Conservation (phyloP, 2,888 invertebrate genomes). For the Epirrhoe tristata region DNA sequence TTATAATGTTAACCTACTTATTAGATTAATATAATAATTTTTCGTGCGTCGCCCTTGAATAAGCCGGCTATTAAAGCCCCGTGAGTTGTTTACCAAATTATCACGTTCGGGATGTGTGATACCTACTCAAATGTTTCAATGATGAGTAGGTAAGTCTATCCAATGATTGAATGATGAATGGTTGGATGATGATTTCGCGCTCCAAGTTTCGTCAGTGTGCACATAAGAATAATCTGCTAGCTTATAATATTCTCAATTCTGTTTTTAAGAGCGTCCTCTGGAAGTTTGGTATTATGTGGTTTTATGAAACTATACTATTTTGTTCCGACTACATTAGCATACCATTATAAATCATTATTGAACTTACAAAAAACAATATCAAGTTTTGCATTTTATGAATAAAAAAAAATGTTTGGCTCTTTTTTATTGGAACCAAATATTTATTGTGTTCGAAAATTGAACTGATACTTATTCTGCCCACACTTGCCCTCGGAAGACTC, state of each 20-base stretch:
- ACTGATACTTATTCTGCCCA: conserved; percentile 6
- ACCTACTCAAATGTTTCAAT: conserved; percentile 14
- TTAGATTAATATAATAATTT: neutral
- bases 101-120: conserved; percentile 24
- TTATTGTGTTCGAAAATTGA: neutral
- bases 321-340: no score
- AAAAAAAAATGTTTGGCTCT: no score
- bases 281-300: no score
- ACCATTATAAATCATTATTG: no score
- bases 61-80: conserved; percentile 7
- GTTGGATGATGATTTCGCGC: neutral
- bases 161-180: conserved; percentile 1
- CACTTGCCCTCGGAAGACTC: conserved; percentile 16
- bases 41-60: conserved; percentile 16
- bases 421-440: neutral
- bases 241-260: neutral
- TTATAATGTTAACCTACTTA: no score
- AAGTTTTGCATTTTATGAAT: no score
- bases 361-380: no score
- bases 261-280: no score
- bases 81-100: conserved; percentile 21
- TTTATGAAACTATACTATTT: no score
- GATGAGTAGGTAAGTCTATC: neutral
- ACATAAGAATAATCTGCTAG: neutral
- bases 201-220: conserved; percentile 2